phyloP scores from a whole-genome alignment of 2,113 vertebrate species.

The Amazona guildingii region DNA sequence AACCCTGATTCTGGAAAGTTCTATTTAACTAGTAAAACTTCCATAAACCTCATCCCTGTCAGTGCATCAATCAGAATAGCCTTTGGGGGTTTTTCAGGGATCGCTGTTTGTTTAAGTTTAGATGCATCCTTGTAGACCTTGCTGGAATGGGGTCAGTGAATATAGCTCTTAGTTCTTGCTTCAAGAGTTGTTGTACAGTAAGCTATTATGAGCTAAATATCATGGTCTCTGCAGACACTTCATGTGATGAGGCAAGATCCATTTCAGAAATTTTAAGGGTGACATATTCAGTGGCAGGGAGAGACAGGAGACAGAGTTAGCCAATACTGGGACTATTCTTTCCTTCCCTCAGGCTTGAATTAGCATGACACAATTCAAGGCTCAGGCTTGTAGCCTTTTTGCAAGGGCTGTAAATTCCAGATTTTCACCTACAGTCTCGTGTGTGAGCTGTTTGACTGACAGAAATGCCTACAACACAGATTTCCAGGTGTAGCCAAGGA shows the following conservation, averaged over 20 bases:
- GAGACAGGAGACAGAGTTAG: neutral
- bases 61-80: rapidly evolving
- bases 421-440: neutral
- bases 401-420: neutral
- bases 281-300: neutral
- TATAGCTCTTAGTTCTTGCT: neutral
- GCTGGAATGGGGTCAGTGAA: neutral
- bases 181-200: neutral
- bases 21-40: neutral
- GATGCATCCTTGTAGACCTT: neutral
- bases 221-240: neutral
- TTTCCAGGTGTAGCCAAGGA: neutral
- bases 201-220: constrained; percentile 2
- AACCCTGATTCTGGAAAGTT: neutral
- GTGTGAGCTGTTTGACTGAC: neutral
- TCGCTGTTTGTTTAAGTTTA: neutral
- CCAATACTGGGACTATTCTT: neutral
- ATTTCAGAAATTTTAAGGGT: neutral
- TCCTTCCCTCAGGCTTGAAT: neutral
- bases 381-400: neutral
- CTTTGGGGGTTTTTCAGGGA: neutral
- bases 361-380: neutral
- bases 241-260: neutral
- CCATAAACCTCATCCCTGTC: neutral
- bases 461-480: neutral